Evolutionary conservation across 2,888 invertebrate genomes (phyloP).

Genomic region (Drosophila atripex): DNA sequence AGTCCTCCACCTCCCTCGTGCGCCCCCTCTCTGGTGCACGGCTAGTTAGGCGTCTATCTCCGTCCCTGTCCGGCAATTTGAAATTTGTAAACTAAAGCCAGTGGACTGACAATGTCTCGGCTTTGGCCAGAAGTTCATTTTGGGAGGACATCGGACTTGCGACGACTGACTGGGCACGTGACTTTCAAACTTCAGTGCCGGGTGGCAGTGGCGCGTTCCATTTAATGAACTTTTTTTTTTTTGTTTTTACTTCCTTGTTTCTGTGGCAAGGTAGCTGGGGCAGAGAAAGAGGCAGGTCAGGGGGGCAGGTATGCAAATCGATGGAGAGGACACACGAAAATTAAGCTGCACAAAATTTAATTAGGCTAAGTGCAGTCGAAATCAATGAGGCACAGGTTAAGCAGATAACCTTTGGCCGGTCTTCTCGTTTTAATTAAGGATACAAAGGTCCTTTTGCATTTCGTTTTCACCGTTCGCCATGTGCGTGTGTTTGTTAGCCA

Average conservation of each 20-base stretch:
- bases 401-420: constrained; percentile 14
- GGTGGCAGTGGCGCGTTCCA: constrained; percentile 10
- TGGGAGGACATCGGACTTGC: not conserved
- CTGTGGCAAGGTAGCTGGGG: not conserved
- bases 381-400: constrained; percentile 57
- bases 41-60: not conserved
- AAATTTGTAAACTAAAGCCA: constrained; percentile 59
- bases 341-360: constrained; percentile 63
- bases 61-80: constrained; percentile 12
- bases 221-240: constrained; percentile 39
- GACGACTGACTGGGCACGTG: constrained; percentile 52
- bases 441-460: constrained; percentile 25
- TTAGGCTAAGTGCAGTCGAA: constrained; percentile 65
- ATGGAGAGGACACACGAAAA: constrained; percentile 32
- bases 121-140: constrained; percentile 25
- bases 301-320: constrained; percentile 41
- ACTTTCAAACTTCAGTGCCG: constrained; percentile 65
- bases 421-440: constrained; percentile 31
- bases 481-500: constrained; percentile 21
- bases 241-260: not conserved
- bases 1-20: not conserved
- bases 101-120: constrained; percentile 13
- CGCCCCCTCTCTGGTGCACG: not conserved
- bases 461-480: not conserved
- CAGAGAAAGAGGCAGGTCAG: not conserved